A percentile compares a stretch with the other conserved stretches of the same genome.
phyloP scores from a whole-genome alignment of 1,140 invertebrate genomes.

The Drosophila biarmipes region DNA sequence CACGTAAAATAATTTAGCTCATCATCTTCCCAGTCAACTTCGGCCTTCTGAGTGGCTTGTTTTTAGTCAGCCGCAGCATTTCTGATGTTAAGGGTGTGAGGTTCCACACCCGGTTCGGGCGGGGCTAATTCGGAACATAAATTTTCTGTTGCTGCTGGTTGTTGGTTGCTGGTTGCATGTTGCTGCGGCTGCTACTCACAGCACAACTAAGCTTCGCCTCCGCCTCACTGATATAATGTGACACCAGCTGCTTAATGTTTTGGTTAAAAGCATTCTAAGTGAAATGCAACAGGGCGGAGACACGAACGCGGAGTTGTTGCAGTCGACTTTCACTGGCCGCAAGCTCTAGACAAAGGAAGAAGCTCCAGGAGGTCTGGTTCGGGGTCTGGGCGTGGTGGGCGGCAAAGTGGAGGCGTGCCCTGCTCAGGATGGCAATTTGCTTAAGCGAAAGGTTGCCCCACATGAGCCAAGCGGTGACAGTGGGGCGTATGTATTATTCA shows the following conservation, averaged over 20 bases:
- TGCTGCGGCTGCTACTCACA: conserved; percentile 2
- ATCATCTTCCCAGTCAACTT: conserved; percentile 13
- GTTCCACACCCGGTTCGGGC: conserved; percentile 1
- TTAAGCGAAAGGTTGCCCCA: conserved; percentile 65
- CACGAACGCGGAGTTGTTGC: conserved; percentile 19
- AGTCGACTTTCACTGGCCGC: conserved; percentile 62
- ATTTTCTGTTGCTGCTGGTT: conserved; percentile 30
- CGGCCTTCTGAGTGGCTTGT: conserved; percentile 25
- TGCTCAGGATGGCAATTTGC: conserved; percentile 67
- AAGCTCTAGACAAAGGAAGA: conserved; percentile 48
- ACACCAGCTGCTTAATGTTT: conserved; percentile 83
- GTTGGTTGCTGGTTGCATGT: conserved; percentile 19
- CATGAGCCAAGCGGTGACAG: conserved; percentile 30
- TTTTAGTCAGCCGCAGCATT: conserved; percentile 10
- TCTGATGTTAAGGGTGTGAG: background rate
- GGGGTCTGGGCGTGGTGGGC: background rate
- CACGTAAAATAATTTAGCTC: conserved; percentile 40
- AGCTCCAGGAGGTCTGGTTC: background rate
- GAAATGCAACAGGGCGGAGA: conserved; percentile 67
- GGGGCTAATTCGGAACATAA: conserved; percentile 63
- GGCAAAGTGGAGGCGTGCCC: conserved; percentile 24
- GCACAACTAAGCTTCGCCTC: conserved; percentile 37
- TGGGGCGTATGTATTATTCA: conserved; percentile 1
- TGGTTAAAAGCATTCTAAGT: conserved; percentile 83
- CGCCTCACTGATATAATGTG: conserved; percentile 72